These are phyloP conservation scores for Cheilosia vernalis DNA, from an alignment of 2,888 invertebrate genomes.

Conservation along the genomic window DNA sequence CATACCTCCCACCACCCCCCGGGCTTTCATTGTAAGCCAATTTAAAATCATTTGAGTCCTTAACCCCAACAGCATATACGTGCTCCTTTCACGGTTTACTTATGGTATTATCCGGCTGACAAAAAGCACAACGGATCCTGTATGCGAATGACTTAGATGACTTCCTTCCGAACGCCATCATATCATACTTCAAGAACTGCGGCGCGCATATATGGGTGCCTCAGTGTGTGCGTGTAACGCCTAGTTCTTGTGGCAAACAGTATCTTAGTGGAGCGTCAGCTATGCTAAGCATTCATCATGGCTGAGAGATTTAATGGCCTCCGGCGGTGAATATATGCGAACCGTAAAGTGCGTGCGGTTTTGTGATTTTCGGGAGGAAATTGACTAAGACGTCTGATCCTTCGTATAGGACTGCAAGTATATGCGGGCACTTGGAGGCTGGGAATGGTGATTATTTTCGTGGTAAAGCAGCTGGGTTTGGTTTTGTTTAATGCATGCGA, in stretches of 20 bases:
- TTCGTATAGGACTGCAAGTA: background rate
- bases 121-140: constrained; percentile 19
- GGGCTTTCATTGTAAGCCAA: constrained; percentile 37
- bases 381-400: constrained; percentile 76
- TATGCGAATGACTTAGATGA: constrained; percentile 48
- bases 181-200: background rate
- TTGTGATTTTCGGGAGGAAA: constrained; percentile 76
- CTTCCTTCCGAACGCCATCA: constrained; percentile 42
- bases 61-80: constrained; percentile 31
- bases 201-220: background rate
- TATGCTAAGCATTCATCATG: constrained; percentile 76
- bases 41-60: constrained; percentile 55
- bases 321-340: constrained; percentile 76
- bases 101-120: constrained; percentile 53
- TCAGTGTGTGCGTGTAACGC: background rate
- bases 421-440: background rate
- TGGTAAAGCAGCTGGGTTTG: constrained; percentile 31
- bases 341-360: constrained; percentile 77
- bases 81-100: constrained; percentile 51
- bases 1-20: background rate
- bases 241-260: constrained; percentile 46
- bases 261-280: constrained; percentile 68
- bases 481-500: constrained; percentile 23
- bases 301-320: constrained; percentile 77
- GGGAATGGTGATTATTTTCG: constrained; percentile 46